Base-by-base conservation (phyloP, 1,140 invertebrate species). In the Portunus trituberculatus region DNA sequence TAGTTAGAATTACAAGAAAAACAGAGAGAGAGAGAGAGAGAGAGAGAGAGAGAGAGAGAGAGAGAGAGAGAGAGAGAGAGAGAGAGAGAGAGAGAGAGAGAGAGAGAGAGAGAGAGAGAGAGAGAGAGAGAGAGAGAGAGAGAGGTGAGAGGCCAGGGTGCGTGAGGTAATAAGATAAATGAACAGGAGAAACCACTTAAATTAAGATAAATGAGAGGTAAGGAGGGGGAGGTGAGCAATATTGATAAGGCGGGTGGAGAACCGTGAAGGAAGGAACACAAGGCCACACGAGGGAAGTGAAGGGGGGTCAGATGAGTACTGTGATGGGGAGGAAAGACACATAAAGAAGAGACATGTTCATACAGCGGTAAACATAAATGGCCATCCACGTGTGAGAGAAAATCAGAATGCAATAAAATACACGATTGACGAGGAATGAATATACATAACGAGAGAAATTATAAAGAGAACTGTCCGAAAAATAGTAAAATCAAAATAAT, bases 111-210 rank as follows among this genome's bases (percentile, higher is more conserved):
- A 76, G 67, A 76, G 67, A 76, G 67, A 76, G 67, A 76, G 67
- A 76, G 67, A 76, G 67, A 76, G 67, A 76, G 67, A 76, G 67
- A 76, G 67, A 76, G 67, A 76, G 67, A 76, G 67, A n/a, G 67
- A 76, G 67, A 76, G 67, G 8, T 12, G 1, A 25, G 20, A 25
- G 25, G 67, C 1, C 12, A 76, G 67, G 20, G 20, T n/a, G n/a
- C 6, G 67, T 20, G 67, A 76, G 67, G 20, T 76, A 76, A 76
- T 76, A 76, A 76, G 67, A 76, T 76, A 76, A 76, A 76, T 76
- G 67, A 76, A 76, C 67, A 25, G 67, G 67, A 76, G 67, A 76
- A 76, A 76, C n/a, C 67, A 76, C 67, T 76, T 76, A 76, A 76
- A 76, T 76, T 76, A 76, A 76, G 67, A 76, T 76, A 76, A n/a